Conservation (phyloP, 2,797 vertebrate genomes). For the Triplophysa yarkandensis region DNA sequence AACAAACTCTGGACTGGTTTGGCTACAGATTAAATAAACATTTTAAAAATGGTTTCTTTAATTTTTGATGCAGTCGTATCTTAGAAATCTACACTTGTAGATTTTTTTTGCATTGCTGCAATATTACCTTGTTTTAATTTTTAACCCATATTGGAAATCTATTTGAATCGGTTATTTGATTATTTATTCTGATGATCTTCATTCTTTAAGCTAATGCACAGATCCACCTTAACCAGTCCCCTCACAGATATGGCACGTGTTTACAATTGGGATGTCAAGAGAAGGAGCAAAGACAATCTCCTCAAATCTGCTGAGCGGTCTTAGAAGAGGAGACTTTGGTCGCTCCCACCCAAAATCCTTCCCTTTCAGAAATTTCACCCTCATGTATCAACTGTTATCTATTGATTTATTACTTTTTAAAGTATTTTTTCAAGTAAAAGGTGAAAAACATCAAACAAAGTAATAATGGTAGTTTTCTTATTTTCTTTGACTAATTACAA, state of each 20-base stretch:
- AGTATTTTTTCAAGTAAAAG: slow-evolving; percentile 81
- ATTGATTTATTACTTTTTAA: slow-evolving; percentile 79
- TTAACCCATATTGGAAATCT: no score
- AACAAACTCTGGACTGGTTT: no score
- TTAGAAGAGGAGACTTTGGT: slow-evolving; percentile 67
- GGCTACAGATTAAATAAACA: no score
- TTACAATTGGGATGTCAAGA: slow-evolving; percentile 99
- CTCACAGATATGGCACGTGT: slow-evolving; percentile 96
- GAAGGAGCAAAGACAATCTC: slow-evolving; percentile 93
- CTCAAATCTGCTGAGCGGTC: slow-evolving; percentile 86
- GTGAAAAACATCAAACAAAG: slow-evolving; percentile 61
- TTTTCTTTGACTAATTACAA: slow-evolving; percentile 60
- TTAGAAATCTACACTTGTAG: no score
- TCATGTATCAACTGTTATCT: slow-evolving; percentile 65
- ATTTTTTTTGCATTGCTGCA: no score
- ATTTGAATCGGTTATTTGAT: neutral
- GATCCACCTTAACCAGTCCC: slow-evolving; percentile 39
- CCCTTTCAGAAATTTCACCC: slow-evolving; percentile 25
- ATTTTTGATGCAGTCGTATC: no score
- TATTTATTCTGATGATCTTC: neutral
- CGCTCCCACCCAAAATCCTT: slow-evolving; percentile 30
- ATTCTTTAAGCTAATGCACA: no score
- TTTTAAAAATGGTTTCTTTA: no score
- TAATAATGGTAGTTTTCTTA: slow-evolving; percentile 64
- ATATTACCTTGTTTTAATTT: no score